These are phyloP conservation scores for Paralichthys olivaceus DNA, from an alignment of 2,113 vertebrate species.

Conservation along the genomic window DNA sequence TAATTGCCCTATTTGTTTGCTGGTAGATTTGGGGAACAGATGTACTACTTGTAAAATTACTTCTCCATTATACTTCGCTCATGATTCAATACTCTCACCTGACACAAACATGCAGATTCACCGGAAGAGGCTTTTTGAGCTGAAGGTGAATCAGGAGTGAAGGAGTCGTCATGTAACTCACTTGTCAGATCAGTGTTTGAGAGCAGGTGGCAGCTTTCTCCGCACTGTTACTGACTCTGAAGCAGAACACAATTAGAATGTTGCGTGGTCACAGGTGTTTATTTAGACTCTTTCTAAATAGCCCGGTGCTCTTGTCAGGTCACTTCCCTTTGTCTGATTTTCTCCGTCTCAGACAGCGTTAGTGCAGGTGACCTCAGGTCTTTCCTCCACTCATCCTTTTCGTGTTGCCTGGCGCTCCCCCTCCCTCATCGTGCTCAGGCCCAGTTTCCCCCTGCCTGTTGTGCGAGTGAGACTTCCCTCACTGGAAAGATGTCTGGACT, in stretches of 20 bases:
- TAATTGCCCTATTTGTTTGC: constrained; percentile 56
- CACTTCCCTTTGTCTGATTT: constrained; percentile 30
- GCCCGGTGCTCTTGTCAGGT: constrained; percentile 18
- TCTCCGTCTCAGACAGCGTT: constrained; percentile 43
- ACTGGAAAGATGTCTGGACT: constrained; percentile 39
- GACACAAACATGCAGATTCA: neutral
- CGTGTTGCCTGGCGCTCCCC: constrained; percentile 16
- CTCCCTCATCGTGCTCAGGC: neutral
- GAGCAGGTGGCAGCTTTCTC: constrained; percentile 49
- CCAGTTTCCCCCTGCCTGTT: constrained; percentile 1
- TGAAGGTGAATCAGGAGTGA: neutral
- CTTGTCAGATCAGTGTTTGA: neutral
- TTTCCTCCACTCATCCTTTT: constrained; percentile 59
- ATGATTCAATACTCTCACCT: neutral
- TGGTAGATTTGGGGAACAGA: neutral
- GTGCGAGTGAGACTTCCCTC: constrained; percentile 30
- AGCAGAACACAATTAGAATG: constrained; percentile 5
- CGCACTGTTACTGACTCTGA: neutral
- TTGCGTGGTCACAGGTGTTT: constrained; percentile 26
- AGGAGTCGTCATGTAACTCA: neutral
- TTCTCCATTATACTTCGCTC: neutral
- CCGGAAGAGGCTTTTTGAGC: neutral
- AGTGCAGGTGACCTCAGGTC: constrained; percentile 55
- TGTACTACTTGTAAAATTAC: neutral
- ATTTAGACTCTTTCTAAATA: constrained; percentile 20